These are phyloP conservation scores for Pristis pectinata DNA, from an alignment of 2,797 vertebrate species.

Conservation along the genomic window DNA sequence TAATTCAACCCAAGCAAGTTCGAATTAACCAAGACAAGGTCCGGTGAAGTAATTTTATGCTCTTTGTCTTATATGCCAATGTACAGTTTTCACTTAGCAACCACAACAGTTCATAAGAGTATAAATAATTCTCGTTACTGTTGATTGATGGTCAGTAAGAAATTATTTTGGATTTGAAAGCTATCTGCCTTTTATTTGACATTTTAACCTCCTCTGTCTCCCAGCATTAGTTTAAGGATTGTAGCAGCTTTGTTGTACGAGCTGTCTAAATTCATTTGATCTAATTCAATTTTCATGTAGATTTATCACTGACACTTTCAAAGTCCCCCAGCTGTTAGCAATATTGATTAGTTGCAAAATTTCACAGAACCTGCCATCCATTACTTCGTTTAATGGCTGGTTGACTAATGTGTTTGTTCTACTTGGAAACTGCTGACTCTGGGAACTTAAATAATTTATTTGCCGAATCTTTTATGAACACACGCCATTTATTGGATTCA, in stretches of 20 bases:
- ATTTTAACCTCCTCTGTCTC: conserved; percentile 39
- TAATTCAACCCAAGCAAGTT: not conserved
- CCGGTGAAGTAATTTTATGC: not conserved
- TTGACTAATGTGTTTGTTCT: conserved; percentile 8
- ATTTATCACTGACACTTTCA: conserved; percentile 47
- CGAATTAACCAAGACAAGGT: not conserved
- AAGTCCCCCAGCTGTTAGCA: conserved; percentile 7
- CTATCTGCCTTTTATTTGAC: not conserved
- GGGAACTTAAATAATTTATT: not conserved
- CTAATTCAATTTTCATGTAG: conserved; percentile 52
- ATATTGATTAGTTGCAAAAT: conserved; percentile 15
- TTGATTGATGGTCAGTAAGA: not conserved
- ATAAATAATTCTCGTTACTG: no score
- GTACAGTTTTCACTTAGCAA: not conserved
- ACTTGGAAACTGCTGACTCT: not conserved
- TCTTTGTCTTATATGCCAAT: not conserved
- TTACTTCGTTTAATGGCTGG: not conserved
- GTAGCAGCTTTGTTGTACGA: conserved; percentile 48
- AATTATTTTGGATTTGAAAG: not conserved
- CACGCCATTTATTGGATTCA: not conserved
- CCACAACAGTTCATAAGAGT: not conserved
- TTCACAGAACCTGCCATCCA: not conserved
- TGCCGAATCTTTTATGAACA: not conserved
- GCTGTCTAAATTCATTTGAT: conserved; percentile 53
- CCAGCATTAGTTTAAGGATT: conserved; percentile 48